These are phyloP conservation scores for Prenolepis imparis DNA, from an alignment of 2,888 invertebrate species.

Conservation along the genomic window DNA sequence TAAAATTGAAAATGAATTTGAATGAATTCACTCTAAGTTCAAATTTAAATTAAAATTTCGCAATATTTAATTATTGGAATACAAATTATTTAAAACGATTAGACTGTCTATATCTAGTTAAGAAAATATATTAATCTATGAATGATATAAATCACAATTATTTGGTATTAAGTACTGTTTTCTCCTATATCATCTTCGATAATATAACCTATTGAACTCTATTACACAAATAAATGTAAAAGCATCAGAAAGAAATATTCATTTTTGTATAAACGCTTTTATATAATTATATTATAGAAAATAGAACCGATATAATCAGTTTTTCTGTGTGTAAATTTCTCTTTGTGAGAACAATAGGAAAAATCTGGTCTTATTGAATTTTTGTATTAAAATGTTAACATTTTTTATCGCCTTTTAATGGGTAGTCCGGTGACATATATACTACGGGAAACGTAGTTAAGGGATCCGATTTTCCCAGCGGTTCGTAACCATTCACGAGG, in stretches of 20 bases:
- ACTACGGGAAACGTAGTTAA: conserved; percentile 81
- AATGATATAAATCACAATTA: conserved; percentile 40
- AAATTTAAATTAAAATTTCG: not conserved
- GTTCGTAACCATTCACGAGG: conserved; percentile 87
- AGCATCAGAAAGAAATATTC: conserved; percentile 24
- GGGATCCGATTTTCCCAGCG: conserved; percentile 83
- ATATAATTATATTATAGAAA: conserved; percentile 5
- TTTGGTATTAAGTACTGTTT: conserved; percentile 40
- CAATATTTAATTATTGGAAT: conserved; percentile 19
- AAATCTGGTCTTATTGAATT: not conserved
- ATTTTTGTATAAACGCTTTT: conserved; percentile 1
- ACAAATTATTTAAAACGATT: conserved; percentile 24
- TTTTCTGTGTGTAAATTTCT: conserved; percentile 2
- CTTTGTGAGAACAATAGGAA: not conserved
- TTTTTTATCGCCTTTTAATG: conserved; percentile 66
- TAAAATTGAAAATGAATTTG: conserved; percentile 8
- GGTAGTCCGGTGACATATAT: conserved; percentile 79
- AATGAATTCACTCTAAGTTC: not conserved
- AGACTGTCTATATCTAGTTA: conserved; percentile 1
- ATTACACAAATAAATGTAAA: not conserved
- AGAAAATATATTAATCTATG: conserved; percentile 48
- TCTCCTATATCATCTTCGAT: not conserved
- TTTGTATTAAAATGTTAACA: conserved; percentile 50
- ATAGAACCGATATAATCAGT: not conserved
- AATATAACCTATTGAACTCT: not conserved